Conservation (phyloP, 2,113 vertebrate species). For the Lycocorax pyrrhopterus region DNA sequence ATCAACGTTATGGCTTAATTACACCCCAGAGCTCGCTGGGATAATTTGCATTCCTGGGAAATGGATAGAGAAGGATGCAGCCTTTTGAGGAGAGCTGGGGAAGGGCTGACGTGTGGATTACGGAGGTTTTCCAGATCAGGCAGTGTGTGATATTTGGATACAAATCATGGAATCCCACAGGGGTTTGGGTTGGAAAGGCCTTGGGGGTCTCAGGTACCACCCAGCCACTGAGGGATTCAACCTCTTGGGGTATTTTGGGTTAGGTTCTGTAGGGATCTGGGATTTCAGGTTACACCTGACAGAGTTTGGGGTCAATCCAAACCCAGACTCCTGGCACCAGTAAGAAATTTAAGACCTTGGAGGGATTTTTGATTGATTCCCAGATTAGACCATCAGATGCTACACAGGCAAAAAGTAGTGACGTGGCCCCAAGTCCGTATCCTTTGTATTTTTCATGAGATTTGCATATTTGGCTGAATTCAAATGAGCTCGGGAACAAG, state of each 20-base stretch:
- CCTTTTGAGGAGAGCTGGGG: background rate
- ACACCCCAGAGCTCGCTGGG: background rate
- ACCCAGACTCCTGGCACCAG: background rate
- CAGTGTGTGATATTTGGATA: rapidly evolving
- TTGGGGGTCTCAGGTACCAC: background rate
- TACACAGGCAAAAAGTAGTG: background rate
- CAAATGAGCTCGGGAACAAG: background rate
- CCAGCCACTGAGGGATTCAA: background rate
- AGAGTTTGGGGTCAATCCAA: background rate
- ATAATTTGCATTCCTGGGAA: background rate
- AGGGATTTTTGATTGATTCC: background rate
- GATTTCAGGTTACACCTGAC: background rate
- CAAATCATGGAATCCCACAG: background rate
- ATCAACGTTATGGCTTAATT: background rate
- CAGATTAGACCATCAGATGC: background rate
- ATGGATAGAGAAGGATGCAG: background rate
- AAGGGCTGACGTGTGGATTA: background rate
- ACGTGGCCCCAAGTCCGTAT: background rate
- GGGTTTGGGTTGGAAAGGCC: background rate
- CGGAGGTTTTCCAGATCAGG: background rate
- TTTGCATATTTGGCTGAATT: background rate
- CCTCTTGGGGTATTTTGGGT: background rate
- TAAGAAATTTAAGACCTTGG: background rate
- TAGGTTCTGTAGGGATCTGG: background rate
- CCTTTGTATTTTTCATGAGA: background rate